Evolutionary conservation across 2,797 vertebrate species (phyloP), one percentile per base, ranked within the genome.

Genomic region (Crocodylus rhombifer): DNA sequence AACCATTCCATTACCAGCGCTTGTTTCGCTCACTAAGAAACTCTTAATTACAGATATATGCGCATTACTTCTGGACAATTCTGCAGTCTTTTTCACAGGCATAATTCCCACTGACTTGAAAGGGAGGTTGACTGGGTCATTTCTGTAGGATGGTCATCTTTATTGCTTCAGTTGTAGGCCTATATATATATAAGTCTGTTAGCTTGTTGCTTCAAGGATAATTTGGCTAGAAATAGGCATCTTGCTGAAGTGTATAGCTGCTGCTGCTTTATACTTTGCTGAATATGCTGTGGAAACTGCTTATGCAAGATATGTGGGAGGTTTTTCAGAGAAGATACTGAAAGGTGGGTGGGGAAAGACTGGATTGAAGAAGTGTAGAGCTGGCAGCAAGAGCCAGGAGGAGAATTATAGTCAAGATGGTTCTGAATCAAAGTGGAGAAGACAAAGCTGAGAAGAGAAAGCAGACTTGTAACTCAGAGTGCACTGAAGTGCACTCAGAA

Each of bases 291-390:
- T n/a, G 82, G 75, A 82, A 92, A 21, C 56, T 91, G 65, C 23
- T 91, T 69, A 42, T 28, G 36, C 71, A 93, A 75, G 55, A n/a
- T n/a, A 65, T 2, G 23, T 73, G 57, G 65, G 91, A 90, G 57
- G 82, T 80, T 92, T 80, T 61, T 80, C 42, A 83, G 20, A 81
- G 60, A 86, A 94, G 94, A 89, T 58, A 67, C 10, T 5, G 61
- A 63, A 42, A 82, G 81, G 79, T 62, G 17, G 83, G 91, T n/a
- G 60, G n/a, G 21, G 33, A 78, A 83, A 89, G 65, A 79, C 18
- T 87, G 62, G 25, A 55, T 5, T 84, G 64, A 30, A 89, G 18
- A 33, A 28, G 81, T 79, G 84, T 81, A 81, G 36, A 79, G 57
- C 74, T 73, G 62, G 1, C 1, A 77, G 33, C 91, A 92, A 89